Evolutionary conservation across 2,888 invertebrate species (phyloP).

Genomic region (Pollenia angustigena): DNA sequence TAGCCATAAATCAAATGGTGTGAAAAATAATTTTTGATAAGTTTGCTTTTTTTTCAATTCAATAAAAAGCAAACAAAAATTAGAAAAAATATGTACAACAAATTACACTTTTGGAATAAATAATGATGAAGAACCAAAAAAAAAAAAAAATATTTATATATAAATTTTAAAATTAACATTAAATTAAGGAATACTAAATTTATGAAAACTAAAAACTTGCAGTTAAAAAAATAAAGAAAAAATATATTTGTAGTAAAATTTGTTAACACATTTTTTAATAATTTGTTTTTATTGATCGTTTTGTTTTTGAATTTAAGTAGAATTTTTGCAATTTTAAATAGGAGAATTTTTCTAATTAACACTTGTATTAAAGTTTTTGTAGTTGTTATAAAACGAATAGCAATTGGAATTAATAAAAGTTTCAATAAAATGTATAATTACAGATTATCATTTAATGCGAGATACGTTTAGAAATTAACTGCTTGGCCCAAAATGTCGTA

Average conservation of each 20-base stretch:
- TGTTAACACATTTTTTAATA: conserved; percentile 53
- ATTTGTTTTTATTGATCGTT: conserved; percentile 4
- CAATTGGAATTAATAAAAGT: no score
- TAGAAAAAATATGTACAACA: conserved; percentile 54
- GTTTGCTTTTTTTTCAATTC: conserved; percentile 23
- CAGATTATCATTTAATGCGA: no score
- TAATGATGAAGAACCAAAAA: conserved; percentile 24
- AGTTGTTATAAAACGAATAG: no score
- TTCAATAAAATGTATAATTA: no score
- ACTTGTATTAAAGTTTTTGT: no score
- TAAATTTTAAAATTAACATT: conserved; percentile 51
- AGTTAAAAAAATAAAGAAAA: background rate
- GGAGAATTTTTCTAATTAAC: no score
- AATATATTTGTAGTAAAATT: conserved; percentile 27
- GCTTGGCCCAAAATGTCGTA: no score
- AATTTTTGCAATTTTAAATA: no score
- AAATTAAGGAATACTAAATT: conserved; percentile 45
- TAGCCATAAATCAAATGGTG: conserved; percentile 72
- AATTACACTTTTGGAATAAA: conserved; percentile 62
- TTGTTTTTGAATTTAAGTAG: background rate
- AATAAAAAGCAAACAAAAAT: background rate
- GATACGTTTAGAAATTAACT: no score
- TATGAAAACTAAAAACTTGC: conserved; percentile 22
- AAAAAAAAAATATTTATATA: background rate
- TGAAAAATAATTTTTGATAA: conserved; percentile 70